Conservation (phyloP, 2,797 vertebrate genomes). For the Betta splendens region DNA sequence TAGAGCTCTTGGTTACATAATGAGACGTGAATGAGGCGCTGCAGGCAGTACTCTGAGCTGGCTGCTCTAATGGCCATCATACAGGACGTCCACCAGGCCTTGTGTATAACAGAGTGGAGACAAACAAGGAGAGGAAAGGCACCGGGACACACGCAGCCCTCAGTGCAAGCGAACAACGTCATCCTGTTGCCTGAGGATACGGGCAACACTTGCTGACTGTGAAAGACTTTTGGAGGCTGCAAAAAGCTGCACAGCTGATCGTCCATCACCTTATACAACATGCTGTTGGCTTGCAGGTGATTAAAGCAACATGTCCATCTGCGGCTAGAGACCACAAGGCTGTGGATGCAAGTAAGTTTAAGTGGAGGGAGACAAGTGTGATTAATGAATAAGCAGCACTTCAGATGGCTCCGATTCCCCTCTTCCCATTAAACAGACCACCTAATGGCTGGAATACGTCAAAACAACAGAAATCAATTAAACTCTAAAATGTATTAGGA, state of each 20-base stretch:
- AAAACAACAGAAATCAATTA: no score
- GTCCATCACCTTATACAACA: slow-evolving; percentile 19
- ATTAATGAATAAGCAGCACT: slow-evolving; percentile 1
- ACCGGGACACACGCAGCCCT: slow-evolving; percentile 10
- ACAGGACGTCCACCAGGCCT: slow-evolving; percentile 36
- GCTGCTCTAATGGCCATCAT: slow-evolving; percentile 19
- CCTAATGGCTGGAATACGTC: no score
- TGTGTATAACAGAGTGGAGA: background rate
- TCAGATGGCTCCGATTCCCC: background rate
- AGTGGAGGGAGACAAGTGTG: background rate
- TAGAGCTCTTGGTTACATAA: slow-evolving; percentile 39
- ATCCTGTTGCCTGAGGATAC: slow-evolving; percentile 19
- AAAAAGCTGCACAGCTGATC: slow-evolving; percentile 14
- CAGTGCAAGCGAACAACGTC: background rate
- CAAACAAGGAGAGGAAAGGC: slow-evolving; percentile 5
- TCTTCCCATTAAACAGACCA: no score
- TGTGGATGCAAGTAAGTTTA: background rate
- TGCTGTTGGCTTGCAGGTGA: slow-evolving; percentile 12
- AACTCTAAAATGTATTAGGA: no score
- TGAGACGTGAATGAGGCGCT: slow-evolving; percentile 35
- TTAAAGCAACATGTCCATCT: slow-evolving; percentile 9
- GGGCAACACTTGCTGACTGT: slow-evolving; percentile 3
- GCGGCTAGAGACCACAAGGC: background rate
- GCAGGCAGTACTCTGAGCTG: slow-evolving; percentile 27
- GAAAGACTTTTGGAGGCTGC: slow-evolving; percentile 8